Evolutionary conservation across 2,888 invertebrate species (phyloP), one percentile per base, ranked within the genome.

Genomic region (Quadriops clusia): DNA sequence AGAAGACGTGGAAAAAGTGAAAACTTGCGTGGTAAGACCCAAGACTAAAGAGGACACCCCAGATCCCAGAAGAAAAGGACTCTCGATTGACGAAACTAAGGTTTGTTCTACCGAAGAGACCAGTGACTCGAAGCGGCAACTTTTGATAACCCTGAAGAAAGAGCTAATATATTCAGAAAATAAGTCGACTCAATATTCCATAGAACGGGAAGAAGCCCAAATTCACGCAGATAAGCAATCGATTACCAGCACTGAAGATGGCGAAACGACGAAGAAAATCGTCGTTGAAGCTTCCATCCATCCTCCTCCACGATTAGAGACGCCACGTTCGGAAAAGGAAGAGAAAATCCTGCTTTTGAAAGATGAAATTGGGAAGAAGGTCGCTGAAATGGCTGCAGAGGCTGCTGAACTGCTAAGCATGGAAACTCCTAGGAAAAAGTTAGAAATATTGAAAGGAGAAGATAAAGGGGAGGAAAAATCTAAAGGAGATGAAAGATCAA

Each of bases 231-330:
- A 52, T 35, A 46, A 53, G 23, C 47, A 47, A 30, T 55, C 55
- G 5, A 51, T 51, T 34, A 58, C 58, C 2, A 60, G 58, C 39
- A 28, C 35, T 6, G 58, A 59, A 35, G 58, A 58, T 23, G 42
- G 44, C 5, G 54, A 58, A 32, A 46, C 44, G 26, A 48, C 49
- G n/a, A 46, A 52, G 33, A 40, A 52, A 12, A 36, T 58, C 3
- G 32, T 58, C 4, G 60, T 59, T 5, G 58, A 60, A 43, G 61
- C 58, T 5, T 43, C 59, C 4, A 43, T 60, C n/a, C 61, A 60
- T 44, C 43, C 44, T n/a, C 58, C 56, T 15, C 59, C 60, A 2
- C 53, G 37, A 34, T 15, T 11, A 14, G n/a, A 20, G 10, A 12
- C 11, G 12, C 2, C 12, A 6, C 14, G 6, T 6, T 4, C 13